These are phyloP conservation scores for Drosophila tanythrix DNA, from an alignment of 2,888 invertebrate species.

Conservation along the genomic window DNA sequence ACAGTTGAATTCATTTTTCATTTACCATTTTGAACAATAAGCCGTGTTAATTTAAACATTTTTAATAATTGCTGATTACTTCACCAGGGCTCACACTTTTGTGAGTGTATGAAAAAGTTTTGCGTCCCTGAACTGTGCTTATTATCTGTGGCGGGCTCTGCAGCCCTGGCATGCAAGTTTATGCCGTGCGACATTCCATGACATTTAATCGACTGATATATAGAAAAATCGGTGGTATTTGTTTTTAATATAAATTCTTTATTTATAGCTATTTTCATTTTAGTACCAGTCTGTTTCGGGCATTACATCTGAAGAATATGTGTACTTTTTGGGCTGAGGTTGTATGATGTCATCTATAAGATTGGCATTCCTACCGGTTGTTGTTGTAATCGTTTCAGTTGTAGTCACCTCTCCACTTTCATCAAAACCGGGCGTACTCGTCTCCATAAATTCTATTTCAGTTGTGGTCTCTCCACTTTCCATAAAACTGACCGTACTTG, in stretches of 20 bases:
- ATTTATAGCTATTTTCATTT: background rate
- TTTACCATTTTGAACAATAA: conserved; percentile 66
- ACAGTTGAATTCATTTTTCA: background rate
- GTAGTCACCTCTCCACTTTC: background rate
- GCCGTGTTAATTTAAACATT: conserved; percentile 67
- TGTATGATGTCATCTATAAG: conserved; percentile 39
- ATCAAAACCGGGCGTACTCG: conserved; percentile 2
- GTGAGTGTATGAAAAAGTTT: background rate
- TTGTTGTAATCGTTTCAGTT: background rate
- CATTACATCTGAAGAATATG: conserved; percentile 77
- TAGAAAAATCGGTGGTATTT: background rate
- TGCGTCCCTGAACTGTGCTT: background rate
- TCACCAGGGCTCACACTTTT: conserved; percentile 10
- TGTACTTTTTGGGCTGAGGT: conserved; percentile 46
- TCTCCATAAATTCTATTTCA: conserved; percentile 1
- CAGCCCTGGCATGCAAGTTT: background rate
- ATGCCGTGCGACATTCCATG: background rate
- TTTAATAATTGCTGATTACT: conserved; percentile 17
- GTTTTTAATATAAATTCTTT: no score
- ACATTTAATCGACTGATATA: background rate
- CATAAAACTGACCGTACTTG: background rate
- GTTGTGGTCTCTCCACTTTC: conserved; percentile 2
- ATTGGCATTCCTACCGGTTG: background rate
- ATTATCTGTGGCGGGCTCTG: background rate
- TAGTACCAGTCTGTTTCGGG: conserved; percentile 61